These are phyloP conservation scores for Ophioninae sp. DNA, from an alignment of 2,888 invertebrate species.

Conservation along the genomic window DNA sequence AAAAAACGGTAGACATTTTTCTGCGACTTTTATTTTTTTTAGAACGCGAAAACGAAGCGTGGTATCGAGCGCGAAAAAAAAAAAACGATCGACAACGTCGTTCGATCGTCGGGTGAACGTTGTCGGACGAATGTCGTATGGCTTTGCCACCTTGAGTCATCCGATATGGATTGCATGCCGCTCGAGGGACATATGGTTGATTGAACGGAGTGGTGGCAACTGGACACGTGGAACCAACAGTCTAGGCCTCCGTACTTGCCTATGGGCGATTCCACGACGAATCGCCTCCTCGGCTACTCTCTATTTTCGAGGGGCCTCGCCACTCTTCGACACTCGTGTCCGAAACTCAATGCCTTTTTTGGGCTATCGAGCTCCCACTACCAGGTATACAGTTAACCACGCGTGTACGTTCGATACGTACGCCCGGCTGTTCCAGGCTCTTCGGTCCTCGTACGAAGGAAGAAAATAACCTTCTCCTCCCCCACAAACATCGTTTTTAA, in stretches of 20 bases:
- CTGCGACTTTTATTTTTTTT: neutral
- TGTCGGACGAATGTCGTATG: slow-evolving; percentile 55
- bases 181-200: slow-evolving; percentile 67
- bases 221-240: slow-evolving; percentile 53
- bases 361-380: too few relatives aligned
- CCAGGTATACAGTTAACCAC: too few relatives aligned
- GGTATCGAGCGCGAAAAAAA: neutral
- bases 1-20: too few relatives aligned
- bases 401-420: too few relatives aligned
- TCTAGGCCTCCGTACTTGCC: neutral
- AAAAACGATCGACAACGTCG: slow-evolving; percentile 10
- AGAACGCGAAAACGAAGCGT: neutral
- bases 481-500: too few relatives aligned
- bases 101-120: slow-evolving; percentile 30
- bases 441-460: too few relatives aligned
- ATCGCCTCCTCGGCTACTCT: neutral
- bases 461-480: too few relatives aligned
- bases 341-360: too few relatives aligned
- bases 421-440: too few relatives aligned
- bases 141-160: slow-evolving; percentile 66
- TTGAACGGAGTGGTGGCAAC: slow-evolving; percentile 62
- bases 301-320: too few relatives aligned
- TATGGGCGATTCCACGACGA: slow-evolving; percentile 3
- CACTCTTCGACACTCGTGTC: too few relatives aligned
- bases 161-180: slow-evolving; percentile 63